A percentile compares a stretch with the other conserved stretches of the same genome.
Evolutionary conservation across 2,113 vertebrate genomes (phyloP).

Genomic region (Phrynosoma blainvillii): DNA sequence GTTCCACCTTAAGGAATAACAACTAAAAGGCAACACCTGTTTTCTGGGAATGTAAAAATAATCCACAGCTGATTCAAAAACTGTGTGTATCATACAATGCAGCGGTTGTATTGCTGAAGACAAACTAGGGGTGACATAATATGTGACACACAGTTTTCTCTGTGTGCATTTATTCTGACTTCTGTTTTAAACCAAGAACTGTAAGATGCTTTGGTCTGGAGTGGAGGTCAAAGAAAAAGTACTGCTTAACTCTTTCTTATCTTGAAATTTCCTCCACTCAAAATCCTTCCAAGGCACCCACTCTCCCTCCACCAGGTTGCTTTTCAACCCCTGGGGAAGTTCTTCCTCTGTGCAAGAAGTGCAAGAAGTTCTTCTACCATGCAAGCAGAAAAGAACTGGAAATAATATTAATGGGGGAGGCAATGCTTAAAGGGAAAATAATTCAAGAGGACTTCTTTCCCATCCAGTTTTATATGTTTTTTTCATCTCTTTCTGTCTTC

Average conservation of each 20-base stretch:
- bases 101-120: not conserved
- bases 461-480: not conserved
- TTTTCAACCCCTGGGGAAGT: not conserved
- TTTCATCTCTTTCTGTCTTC: not conserved
- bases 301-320: not conserved
- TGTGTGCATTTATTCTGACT: not conserved
- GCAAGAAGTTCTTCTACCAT: not conserved
- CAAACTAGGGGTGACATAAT: not conserved
- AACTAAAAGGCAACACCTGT: not conserved
- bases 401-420: not conserved
- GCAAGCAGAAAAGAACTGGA: not conserved
- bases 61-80: not conserved
- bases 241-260: not conserved
- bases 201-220: not conserved
- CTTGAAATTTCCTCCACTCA: not conserved
- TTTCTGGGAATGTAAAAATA: not conserved
- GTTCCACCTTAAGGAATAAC: not conserved
- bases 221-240: not conserved
- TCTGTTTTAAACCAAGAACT: not conserved
- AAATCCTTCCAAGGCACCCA: not conserved
- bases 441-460: not conserved
- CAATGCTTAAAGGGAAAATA: not conserved
- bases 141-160: not conserved
- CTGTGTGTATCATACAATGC: not conserved
- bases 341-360: not conserved